Percentiles rank a stretch among this genome's conserved stretches.
Evolutionary conservation across 2,113 vertebrate genomes (phyloP).

Genomic region (Phylloscopus trochilus): DNA sequence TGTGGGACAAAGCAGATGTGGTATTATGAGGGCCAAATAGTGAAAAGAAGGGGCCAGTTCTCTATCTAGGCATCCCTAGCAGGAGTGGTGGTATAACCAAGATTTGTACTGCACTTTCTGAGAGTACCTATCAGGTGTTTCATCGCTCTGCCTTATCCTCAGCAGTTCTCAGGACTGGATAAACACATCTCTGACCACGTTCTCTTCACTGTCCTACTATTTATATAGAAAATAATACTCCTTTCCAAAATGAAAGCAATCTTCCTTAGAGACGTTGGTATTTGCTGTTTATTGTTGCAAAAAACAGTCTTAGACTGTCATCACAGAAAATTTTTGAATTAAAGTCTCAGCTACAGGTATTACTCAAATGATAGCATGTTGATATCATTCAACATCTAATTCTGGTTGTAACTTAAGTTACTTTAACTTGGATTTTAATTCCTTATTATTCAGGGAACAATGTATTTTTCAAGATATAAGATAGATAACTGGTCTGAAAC

Average conservation of each 20-base stretch:
- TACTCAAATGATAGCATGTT: neutral
- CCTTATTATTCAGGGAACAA: neutral
- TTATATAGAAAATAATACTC: neutral
- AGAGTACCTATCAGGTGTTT: neutral
- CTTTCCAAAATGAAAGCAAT: neutral
- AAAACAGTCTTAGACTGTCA: neutral
- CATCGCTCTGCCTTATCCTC: neutral
- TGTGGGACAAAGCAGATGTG: neutral
- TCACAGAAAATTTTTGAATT: neutral
- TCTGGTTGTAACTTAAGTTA: neutral
- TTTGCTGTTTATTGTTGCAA: neutral
- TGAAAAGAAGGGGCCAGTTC: neutral
- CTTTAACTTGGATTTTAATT: neutral
- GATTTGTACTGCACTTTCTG: neutral
- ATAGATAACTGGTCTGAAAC: neutral
- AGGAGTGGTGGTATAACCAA: neutral
- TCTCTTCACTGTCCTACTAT: neutral
- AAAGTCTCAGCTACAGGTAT: neutral
- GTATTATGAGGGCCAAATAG: neutral
- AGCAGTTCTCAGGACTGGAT: neutral
- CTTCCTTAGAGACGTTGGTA: neutral
- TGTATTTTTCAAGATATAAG: neutral
- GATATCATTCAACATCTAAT: neutral
- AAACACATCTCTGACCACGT: accelerated
- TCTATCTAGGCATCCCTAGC: neutral